These are phyloP conservation scores for Sarcophaga carnaria DNA, from an alignment of 2,888 invertebrate species.

Conservation along the genomic window DNA sequence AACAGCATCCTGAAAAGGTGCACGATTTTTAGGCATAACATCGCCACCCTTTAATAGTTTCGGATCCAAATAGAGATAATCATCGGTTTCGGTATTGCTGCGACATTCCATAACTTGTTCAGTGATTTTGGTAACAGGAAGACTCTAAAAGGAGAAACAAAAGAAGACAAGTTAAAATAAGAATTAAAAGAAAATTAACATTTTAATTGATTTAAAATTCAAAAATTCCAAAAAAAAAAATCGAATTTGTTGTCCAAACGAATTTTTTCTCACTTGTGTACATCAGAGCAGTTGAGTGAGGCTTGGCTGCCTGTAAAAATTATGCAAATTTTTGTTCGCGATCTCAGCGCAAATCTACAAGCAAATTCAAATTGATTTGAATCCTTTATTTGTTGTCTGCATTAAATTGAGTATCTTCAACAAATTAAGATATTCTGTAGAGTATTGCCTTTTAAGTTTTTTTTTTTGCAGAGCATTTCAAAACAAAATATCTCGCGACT, in stretches of 20 bases:
- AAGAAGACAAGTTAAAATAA: not conserved
- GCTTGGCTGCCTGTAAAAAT: not conserved
- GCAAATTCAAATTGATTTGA: conserved; percentile 52
- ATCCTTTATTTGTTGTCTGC: conserved; percentile 2
- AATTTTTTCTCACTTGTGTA: conserved; percentile 23
- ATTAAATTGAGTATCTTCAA: no score
- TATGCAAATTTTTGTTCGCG: conserved; percentile 30
- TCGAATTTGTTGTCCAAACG: conserved; percentile 7
- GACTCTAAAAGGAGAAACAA: conserved; percentile 85
- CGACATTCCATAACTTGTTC: conserved; percentile 93
- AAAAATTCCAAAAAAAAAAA: no score
- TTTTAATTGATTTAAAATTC: not conserved
- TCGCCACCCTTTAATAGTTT: conserved; percentile 92
- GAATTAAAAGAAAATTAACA: conserved; percentile 7
- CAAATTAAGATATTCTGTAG: no score
- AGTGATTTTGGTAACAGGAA: conserved; percentile 96
- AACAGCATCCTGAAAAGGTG: conserved; percentile 92
- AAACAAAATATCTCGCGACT: no score
- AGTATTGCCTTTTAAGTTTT: no score
- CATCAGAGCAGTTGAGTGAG: no score
- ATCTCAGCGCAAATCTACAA: conserved; percentile 48
- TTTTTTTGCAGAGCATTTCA: no score
- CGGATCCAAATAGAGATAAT: conserved; percentile 97
- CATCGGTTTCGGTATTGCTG: conserved; percentile 90
- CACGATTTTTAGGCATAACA: conserved; percentile 85